A percentile compares a stretch with the other conserved stretches of the same genome.
Evolutionary conservation across 2,113 vertebrate species (phyloP).

Genomic region (Mionectes macconnelli): DNA sequence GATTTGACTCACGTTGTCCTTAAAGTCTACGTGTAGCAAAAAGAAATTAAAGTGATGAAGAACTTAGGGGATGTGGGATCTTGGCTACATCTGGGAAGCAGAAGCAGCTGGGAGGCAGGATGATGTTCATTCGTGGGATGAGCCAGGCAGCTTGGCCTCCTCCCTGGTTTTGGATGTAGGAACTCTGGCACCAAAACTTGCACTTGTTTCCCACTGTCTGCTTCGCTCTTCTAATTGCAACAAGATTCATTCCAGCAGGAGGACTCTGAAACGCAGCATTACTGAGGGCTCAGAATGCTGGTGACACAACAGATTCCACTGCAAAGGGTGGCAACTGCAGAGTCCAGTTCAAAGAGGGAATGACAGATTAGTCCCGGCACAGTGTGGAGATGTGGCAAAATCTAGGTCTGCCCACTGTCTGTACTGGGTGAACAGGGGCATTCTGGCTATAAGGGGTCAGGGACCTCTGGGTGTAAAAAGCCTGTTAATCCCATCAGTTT

Average conservation of each 20-base stretch:
- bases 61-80: neutral
- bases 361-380: neutral
- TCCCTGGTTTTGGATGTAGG: neutral
- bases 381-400: neutral
- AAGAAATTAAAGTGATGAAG: neutral
- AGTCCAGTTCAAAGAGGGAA: neutral
- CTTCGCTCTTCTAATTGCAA: neutral
- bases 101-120: neutral
- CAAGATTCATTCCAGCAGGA: neutral
- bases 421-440: neutral
- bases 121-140: neutral
- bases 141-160: neutral
- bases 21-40: neutral
- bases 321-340: neutral
- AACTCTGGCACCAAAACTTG: neutral
- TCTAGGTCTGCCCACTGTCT: neutral
- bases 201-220: accelerated
- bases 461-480: neutral
- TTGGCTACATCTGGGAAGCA: neutral
- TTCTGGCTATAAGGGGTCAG: neutral
- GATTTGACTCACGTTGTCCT: neutral
- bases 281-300: neutral
- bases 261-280: neutral
- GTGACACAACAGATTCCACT: neutral
- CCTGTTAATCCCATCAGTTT: neutral